These are phyloP conservation scores for Coluber constrictor DNA, from an alignment of 2,797 vertebrate genomes.

Conservation along the genomic window DNA sequence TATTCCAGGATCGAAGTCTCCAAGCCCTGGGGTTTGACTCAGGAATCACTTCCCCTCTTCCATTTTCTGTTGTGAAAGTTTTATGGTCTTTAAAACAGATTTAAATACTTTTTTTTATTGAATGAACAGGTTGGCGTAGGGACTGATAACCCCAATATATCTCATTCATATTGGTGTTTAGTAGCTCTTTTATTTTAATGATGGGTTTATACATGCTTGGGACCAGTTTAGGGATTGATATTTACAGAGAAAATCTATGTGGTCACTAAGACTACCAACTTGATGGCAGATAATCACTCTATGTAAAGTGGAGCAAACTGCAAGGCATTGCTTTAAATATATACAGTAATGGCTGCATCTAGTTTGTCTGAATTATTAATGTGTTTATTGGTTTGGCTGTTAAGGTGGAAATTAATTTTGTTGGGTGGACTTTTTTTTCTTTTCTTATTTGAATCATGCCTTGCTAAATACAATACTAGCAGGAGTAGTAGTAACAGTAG, in stretches of 20 bases:
- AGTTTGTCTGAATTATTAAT: not conserved
- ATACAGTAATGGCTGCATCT: not conserved
- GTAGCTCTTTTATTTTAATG: not conserved
- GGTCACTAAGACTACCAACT: not conserved
- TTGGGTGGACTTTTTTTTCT: not conserved
- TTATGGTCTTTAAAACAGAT: not conserved
- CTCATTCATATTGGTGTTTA: not conserved
- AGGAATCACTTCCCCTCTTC: not conserved
- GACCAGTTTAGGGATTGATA: not conserved
- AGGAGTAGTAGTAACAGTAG: not conserved
- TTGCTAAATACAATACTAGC: not conserved
- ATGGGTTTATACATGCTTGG: not conserved
- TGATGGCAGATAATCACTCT: not conserved
- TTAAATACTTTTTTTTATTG: not conserved
- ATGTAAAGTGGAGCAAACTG: not conserved
- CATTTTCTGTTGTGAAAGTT: not conserved
- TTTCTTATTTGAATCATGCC: not conserved
- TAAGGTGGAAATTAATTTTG: not conserved
- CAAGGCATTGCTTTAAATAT: not conserved
- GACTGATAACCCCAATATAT: not conserved
- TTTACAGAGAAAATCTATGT: not conserved
- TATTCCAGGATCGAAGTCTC: not conserved
- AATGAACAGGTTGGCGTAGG: not conserved
- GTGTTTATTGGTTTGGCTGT: not conserved
- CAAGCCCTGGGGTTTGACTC: not conserved